Evolutionary conservation across 2,888 invertebrate species (phyloP), one percentile per base, ranked within the genome.

Genomic region (Crossocerus cetratus): DNA sequence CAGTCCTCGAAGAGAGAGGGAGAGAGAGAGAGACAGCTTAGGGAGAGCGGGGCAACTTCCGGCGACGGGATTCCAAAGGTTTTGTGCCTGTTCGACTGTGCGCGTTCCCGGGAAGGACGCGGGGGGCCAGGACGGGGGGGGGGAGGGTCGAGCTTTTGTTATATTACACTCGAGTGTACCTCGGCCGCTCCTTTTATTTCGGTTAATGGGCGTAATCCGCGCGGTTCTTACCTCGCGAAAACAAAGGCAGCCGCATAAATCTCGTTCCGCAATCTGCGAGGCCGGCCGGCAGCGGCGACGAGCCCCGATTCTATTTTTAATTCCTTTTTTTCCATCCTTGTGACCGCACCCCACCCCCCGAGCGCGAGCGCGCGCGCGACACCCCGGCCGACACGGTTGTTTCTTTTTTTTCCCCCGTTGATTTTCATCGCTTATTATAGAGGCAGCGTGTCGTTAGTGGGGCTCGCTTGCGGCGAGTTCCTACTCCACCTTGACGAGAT

Each of bases 61-160:
- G 32, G 66, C 66, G 65, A 76, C 72, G 61, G 63, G 73, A 76
- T 79, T 74, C 76, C 68, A 68, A 72, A 64, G 73, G 76, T 64
- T 69, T 23, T 65, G 65, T 54, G 16, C 60, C 55, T 53, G 69
- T 77, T 77, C 64, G 66, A 67, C 64, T 68, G 65, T 45, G 70
- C 49, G 45, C 45, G 49, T 60, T 65, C 65, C 63, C 66, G 53
- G 60, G 43, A 43, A 8, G 32, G 8, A 32, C 8, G n/a, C n/a
- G 32, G 32, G 8, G 1, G 1, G 32, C 8, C 32, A 5, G 23
- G 23, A 23, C 4, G 23, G 23, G 23, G 4, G 23, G 32, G 32
- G 2, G 32, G 32, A 32, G 2, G 23, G 32, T 4, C 8, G 56
- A 65, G 61, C 66, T 60, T 62, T 63, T 70, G 59, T 68, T 62